These are phyloP conservation scores for Acanthornis magna DNA, from an alignment of 2,797 vertebrate genomes.

Conservation along the genomic window DNA sequence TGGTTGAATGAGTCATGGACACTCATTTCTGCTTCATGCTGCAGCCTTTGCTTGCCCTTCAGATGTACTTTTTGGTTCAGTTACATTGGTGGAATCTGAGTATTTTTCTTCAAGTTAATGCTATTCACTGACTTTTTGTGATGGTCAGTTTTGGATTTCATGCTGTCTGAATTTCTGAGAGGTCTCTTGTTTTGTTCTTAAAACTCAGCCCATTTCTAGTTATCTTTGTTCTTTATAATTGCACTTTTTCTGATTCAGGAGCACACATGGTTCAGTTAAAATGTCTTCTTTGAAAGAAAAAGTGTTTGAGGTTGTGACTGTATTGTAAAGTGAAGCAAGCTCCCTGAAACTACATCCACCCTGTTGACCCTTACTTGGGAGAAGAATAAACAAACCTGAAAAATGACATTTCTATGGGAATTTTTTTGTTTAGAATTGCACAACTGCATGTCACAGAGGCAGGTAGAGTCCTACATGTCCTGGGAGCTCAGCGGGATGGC, in stretches of 20 bases:
- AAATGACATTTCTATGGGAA: background rate
- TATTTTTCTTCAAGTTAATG: background rate
- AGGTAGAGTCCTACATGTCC: fast-evolving
- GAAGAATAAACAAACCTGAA: background rate
- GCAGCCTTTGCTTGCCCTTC: background rate
- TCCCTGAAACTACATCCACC: background rate
- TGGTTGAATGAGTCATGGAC: background rate
- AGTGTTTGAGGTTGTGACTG: fast-evolving
- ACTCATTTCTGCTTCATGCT: background rate
- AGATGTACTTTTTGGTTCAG: background rate
- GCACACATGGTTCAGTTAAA: background rate
- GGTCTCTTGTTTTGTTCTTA: background rate
- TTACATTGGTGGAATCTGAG: background rate
- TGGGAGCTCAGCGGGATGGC: fast-evolving
- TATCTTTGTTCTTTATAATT: constrained; percentile 24
- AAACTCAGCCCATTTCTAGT: background rate
- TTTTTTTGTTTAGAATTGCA: background rate
- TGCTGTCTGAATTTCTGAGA: constrained; percentile 4
- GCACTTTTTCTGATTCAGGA: background rate
- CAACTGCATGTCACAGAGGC: background rate
- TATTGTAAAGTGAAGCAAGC: background rate
- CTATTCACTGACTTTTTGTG: background rate
- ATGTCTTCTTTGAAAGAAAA: background rate
- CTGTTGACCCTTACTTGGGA: background rate
- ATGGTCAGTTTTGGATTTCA: background rate